Conservation (phyloP, 2,797 vertebrate species). For the Rhynchonycteris naso region DNA sequence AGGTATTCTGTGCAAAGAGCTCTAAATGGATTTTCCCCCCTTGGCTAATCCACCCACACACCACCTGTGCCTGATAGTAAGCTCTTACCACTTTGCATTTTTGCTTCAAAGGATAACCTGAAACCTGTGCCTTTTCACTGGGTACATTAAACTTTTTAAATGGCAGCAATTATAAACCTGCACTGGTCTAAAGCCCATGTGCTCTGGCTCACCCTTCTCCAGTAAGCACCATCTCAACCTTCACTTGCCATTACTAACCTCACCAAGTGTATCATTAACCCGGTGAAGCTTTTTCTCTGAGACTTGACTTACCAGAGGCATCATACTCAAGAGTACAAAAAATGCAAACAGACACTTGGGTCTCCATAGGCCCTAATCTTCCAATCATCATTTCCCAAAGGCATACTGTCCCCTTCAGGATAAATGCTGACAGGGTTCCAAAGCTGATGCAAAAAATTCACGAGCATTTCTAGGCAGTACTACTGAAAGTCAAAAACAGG, state of each 20-base stretch:
- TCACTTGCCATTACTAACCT: conserved; percentile 30
- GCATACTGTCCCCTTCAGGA: conserved; percentile 15
- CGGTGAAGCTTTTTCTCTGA: conserved; percentile 37
- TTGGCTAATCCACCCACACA: conserved; percentile 1
- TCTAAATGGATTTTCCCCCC: conserved; percentile 24
- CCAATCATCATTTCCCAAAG: conserved; percentile 55
- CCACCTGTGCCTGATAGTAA: neutral
- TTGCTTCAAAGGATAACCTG: conserved; percentile 52
- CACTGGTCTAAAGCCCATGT: neutral
- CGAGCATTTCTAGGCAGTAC: conserved; percentile 18
- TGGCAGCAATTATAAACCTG: conserved; percentile 34
- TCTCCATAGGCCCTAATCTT: conserved; percentile 49
- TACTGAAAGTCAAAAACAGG: conserved; percentile 53
- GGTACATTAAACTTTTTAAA: conserved; percentile 35
- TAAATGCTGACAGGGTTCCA: conserved; percentile 33
- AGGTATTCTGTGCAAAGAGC: conserved; percentile 29
- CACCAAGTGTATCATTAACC: conserved; percentile 35
- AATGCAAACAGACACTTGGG: neutral
- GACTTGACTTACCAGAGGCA: conserved; percentile 21
- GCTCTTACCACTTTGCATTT: neutral
- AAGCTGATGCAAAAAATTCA: neutral
- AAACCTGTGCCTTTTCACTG: conserved; percentile 25
- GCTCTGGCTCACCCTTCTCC: neutral
- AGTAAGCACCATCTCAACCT: conserved; percentile 1
- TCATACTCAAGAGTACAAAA: conserved; percentile 23